phyloP scores from a whole-genome alignment of 1,140 invertebrate genomes.

The Habropoda laboriosa region DNA sequence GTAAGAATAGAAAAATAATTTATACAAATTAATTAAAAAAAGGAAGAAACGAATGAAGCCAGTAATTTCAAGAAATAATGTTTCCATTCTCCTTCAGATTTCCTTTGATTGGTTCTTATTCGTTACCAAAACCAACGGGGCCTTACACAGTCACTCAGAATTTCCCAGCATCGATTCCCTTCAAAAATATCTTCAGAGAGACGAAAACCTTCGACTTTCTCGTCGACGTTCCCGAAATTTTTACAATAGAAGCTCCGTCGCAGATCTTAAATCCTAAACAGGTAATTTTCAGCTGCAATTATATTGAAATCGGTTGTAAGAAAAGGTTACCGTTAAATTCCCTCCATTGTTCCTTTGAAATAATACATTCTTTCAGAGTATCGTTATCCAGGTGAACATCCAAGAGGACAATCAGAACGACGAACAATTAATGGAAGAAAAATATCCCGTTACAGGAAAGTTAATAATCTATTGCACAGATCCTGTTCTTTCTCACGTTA shows the following conservation, averaged over 20 bases:
- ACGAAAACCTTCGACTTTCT: constrained; percentile 57
- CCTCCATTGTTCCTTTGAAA: background rate
- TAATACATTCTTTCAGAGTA: constrained; percentile 19
- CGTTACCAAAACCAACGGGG: constrained; percentile 62
- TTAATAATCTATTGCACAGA: constrained; percentile 58
- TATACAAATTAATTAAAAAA: too few relatives aligned
- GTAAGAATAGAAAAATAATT: constrained; percentile 38
- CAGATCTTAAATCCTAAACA: constrained; percentile 53
- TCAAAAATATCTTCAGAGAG: constrained; percentile 68
- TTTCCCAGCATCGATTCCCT: constrained; percentile 42
- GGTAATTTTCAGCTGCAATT: too few relatives aligned
- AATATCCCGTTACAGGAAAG: constrained; percentile 61
- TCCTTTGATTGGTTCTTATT: constrained; percentile 57
- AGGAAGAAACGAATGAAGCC: too few relatives aligned
- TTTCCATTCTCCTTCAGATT: constrained; percentile 58
- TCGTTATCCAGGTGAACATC: constrained; percentile 30
- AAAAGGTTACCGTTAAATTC: background rate
- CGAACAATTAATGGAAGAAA: background rate
- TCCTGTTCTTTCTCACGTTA: constrained; percentile 45
- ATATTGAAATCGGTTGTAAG: background rate
- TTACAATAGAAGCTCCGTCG: constrained; percentile 17
- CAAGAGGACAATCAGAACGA: background rate
- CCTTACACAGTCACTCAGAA: constrained; percentile 55
- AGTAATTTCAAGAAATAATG: too few relatives aligned
- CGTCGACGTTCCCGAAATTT: constrained; percentile 51